Evolutionary conservation across 2,113 vertebrate species (phyloP).

Genomic region (Enhydra lutris): DNA sequence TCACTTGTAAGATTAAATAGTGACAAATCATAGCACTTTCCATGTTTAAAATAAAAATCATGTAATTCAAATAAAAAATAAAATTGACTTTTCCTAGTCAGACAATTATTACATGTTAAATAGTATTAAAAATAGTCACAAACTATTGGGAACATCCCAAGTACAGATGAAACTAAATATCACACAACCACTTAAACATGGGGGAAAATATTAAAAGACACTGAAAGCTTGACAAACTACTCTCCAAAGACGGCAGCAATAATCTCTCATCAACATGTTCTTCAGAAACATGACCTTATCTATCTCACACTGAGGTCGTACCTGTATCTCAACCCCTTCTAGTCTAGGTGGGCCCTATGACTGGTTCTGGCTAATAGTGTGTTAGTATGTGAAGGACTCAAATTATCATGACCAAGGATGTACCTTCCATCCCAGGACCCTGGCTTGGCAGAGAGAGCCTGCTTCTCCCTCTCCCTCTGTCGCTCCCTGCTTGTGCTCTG

Average conservation of each 20-base stretch:
- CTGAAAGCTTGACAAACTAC: neutral
- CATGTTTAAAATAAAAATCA: conserved; percentile 18
- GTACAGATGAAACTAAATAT: neutral
- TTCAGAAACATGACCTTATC: neutral
- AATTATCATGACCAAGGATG: too few species aligned
- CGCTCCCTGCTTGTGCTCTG: neutral
- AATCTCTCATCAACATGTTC: neutral
- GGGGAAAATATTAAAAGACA: neutral
- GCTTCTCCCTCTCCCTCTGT: neutral
- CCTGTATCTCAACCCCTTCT: neutral
- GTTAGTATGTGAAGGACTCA: too few species aligned
- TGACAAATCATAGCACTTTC: neutral
- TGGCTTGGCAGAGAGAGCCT: neutral
- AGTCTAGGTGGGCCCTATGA: neutral
- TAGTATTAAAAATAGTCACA: neutral
- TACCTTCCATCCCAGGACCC: too few species aligned
- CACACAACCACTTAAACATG: neutral
- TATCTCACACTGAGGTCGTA: neutral
- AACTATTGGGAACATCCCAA: neutral
- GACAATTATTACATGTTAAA: neutral
- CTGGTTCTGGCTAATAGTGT: neutral
- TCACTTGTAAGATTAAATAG: neutral
- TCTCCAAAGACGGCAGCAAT: neutral
- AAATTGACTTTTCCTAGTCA: neutral
- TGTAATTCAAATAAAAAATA: neutral